Evolutionary conservation across 2,888 invertebrate genomes (phyloP), one percentile per base, ranked within the genome.

Genomic region (Danaus chrysippus): DNA sequence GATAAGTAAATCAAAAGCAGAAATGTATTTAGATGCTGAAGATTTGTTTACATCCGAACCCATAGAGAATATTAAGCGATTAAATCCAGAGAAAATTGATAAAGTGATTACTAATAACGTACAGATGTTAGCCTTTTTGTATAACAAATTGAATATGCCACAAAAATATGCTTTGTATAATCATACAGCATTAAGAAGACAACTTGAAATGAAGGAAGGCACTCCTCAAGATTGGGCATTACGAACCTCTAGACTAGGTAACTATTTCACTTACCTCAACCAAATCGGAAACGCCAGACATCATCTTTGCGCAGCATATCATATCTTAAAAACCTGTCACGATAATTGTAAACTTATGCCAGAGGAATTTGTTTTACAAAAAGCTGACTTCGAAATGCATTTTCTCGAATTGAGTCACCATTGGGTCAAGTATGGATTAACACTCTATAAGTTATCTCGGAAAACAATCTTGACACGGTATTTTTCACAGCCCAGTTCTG

Each of bases 261-360:
- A 90, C 69, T 88, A 92, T 69, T 92, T 93, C 68, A 87, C 85
- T 0, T 86, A 84, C 63, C 73, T 90, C 1, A 86, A 84, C 63
- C 79, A 86, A 64, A 78, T 83, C 13, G 81, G 78, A 13, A 87
- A 91, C 68, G 93, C 94, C 3, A 83, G 94, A 46, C 94, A 95
- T 78, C 94, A 95, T 77, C 83, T 95, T 63, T 92, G 92, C 70
- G 93, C 93, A 46, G 92, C 94, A 0, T 91, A 92, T 71, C 84
- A 90, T 66, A 89, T 94, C 10, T 75, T 94, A 49, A 83, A 91
- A 60, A 91, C 92, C 9, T 90, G 93, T 69, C 93, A 93, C 72
- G 87, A 89, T 53, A 88, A 90, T 66, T 86, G 91, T 68, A 87
- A 87, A 64, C 81, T 90, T 10, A 81, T 87, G 68, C 87, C 90